Percentiles rank a stretch among this genome's conserved stretches.
Conservation (phyloP, 2,888 invertebrate species). For the Arge pagana region DNA sequence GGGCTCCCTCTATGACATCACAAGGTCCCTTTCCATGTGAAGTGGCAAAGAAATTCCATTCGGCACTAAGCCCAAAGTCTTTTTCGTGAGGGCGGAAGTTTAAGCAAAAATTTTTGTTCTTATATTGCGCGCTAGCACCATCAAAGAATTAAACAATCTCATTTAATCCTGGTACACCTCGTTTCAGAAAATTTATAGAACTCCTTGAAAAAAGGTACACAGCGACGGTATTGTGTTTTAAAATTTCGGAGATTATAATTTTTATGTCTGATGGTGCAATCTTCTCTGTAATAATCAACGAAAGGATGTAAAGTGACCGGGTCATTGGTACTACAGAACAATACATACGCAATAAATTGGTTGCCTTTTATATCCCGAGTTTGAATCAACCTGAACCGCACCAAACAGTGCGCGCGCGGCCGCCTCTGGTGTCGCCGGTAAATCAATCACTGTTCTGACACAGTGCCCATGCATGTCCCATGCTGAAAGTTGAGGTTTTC, state of each 20-base stretch:
- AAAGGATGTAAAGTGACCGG: constrained; percentile 27
- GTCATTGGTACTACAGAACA: too few species aligned
- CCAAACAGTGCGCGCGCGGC: too few species aligned
- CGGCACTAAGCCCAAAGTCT: constrained; percentile 30
- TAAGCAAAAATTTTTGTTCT: constrained; percentile 21
- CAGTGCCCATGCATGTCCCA: too few species aligned
- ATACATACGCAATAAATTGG: too few species aligned
- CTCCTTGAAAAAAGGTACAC: constrained; percentile 21
- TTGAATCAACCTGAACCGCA: too few species aligned
- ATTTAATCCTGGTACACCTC: constrained; percentile 10
- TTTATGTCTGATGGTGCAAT: constrained; percentile 21
- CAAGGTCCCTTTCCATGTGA: constrained; percentile 39
- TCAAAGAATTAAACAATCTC: constrained; percentile 23
- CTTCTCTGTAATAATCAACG: constrained; percentile 27
- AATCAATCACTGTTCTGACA: too few species aligned
- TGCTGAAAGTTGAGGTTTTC: too few species aligned
- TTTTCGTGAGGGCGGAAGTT: constrained; percentile 23
- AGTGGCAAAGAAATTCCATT: constrained; percentile 39
- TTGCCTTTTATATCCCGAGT: too few species aligned
- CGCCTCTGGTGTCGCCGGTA: too few species aligned
- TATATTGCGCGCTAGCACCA: constrained; percentile 23
- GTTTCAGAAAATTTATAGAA: constrained; percentile 10
- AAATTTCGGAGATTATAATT: constrained; percentile 26
- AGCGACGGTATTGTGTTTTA: constrained; percentile 26
- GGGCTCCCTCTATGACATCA: constrained; percentile 38